phyloP scores from a whole-genome alignment of 2,113 vertebrate species.

The Capricornis sumatraensis region DNA sequence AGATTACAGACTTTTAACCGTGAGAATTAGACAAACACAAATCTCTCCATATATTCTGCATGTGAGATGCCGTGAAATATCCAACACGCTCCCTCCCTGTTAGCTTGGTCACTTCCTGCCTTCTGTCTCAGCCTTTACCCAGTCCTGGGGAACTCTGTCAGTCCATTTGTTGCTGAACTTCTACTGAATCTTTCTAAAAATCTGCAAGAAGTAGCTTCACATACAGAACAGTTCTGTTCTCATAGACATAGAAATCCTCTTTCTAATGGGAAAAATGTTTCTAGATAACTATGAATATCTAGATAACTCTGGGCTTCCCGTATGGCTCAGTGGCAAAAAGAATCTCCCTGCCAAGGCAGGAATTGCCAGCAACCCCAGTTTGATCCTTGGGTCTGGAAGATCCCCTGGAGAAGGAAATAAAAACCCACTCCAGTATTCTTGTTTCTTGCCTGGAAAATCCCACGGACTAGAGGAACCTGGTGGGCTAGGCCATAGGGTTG shows the following conservation, averaged over 20 bases:
- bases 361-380: neutral
- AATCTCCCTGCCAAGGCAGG: neutral
- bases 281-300: neutral
- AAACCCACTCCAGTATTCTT: neutral
- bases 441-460: neutral
- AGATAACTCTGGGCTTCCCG: neutral
- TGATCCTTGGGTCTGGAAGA: neutral
- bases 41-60: neutral
- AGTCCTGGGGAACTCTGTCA: neutral
- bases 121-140: neutral
- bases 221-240: neutral
- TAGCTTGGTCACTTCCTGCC: neutral
- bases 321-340: neutral
- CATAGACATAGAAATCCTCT: neutral
- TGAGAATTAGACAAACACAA: neutral
- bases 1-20: neutral
- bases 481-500: neutral
- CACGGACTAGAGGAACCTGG: neutral
- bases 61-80: neutral
- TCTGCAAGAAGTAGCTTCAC: neutral
- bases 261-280: neutral
- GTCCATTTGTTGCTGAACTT: neutral
- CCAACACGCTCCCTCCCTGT: accelerated
- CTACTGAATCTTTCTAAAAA: neutral
- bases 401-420: neutral